phyloP scores from a whole-genome alignment of 1,140 invertebrate genomes.

The Trachelipus rathkii region DNA sequence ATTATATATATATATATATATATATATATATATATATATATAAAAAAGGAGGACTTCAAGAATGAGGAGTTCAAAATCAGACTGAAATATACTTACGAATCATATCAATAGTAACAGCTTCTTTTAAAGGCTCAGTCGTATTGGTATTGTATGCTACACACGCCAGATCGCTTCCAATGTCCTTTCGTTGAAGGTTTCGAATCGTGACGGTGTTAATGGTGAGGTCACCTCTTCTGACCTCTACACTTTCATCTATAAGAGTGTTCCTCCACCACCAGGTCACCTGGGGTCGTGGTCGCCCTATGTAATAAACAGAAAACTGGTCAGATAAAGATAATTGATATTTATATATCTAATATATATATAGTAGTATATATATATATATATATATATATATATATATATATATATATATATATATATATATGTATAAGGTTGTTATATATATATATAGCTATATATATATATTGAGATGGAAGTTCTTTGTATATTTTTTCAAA shows the following conservation, averaged over 20 bases:
- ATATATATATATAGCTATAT: too few relatives aligned
- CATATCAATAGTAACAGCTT: background rate
- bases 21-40: too few relatives aligned
- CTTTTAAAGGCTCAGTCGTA: background rate
- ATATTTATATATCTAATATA: background rate
- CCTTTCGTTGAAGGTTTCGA: background rate
- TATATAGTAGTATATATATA: too few relatives aligned
- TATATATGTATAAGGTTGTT: too few relatives aligned
- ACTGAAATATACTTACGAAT: background rate
- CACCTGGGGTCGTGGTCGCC: background rate
- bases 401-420: too few relatives aligned
- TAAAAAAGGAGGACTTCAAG: too few relatives aligned
- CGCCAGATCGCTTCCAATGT: background rate
- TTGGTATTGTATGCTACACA: background rate
- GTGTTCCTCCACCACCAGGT: background rate
- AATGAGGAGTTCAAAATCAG: too few relatives aligned
- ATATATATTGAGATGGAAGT: too few relatives aligned
- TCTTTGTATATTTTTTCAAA: too few relatives aligned
- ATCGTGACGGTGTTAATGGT: background rate
- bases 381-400: conserved; percentile 5
- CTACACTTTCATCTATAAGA: background rate
- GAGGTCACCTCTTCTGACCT: background rate
- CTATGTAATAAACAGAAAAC: background rate
- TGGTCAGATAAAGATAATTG: background rate
- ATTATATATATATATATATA: too few relatives aligned